Evolutionary conservation across 2,888 invertebrate genomes (phyloP).

Genomic region (Chrysolina americana): DNA sequence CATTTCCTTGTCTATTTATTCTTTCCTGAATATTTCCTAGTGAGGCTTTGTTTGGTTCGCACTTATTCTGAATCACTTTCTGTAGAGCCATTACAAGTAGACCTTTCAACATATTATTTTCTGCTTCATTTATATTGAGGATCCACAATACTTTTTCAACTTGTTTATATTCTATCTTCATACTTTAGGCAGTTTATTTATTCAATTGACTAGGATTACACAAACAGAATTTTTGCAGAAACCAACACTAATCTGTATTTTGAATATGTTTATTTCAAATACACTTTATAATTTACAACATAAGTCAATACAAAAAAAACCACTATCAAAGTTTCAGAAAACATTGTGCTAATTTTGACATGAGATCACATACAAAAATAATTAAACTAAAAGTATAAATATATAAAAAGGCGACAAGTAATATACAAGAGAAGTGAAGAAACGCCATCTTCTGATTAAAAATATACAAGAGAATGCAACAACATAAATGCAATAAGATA

Average conservation of each 20-base stretch:
- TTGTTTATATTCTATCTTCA: no score
- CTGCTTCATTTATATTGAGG: no score
- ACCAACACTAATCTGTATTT: constrained; percentile 46
- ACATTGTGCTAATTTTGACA: constrained; percentile 63
- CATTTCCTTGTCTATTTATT: no score
- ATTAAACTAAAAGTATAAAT: constrained; percentile 46
- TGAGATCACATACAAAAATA: constrained; percentile 61
- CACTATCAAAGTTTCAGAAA: constrained; percentile 52
- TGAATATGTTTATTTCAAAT: constrained; percentile 67
- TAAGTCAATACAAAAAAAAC: constrained; percentile 54
- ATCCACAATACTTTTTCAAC: no score
- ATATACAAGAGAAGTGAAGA: constrained; percentile 42
- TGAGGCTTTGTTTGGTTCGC: no score
- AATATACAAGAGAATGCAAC: constrained; percentile 45
- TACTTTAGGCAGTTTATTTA: no score
- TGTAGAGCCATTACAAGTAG: no score
- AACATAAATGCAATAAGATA: constrained; percentile 51
- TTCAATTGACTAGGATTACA: no score
- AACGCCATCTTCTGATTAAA: constrained; percentile 5
- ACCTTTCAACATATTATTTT: no score
- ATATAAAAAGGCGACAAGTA: constrained; percentile 43
- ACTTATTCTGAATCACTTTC: no score
- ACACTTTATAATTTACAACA: constrained; percentile 67
- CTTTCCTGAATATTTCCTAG: no score
- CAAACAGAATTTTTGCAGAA: neutral